phyloP scores from a whole-genome alignment of 2,113 vertebrate genomes.

The Crotalus horridus region DNA sequence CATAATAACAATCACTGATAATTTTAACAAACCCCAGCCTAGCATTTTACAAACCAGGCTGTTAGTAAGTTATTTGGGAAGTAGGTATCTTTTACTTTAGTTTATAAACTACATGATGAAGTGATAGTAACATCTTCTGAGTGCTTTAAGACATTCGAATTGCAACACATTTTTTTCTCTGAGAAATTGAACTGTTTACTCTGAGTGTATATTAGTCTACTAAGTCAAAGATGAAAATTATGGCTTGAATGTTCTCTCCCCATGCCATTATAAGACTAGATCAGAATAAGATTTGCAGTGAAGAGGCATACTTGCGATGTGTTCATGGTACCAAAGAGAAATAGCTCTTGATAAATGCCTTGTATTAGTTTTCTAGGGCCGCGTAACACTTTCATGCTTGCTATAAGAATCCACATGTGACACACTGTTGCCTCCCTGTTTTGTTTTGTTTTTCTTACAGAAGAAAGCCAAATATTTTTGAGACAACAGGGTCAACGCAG shows the following conservation, averaged over 20 bases:
- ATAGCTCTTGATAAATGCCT: not conserved
- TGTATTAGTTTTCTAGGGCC: not conserved
- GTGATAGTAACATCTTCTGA: not conserved
- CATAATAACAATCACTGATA: not conserved
- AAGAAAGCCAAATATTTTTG: not conserved
- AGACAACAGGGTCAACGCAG: not conserved
- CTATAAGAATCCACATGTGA: not conserved
- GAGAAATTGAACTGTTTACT: not conserved
- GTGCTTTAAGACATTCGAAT: not conserved
- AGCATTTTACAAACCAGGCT: not conserved
- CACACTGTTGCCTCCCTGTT: not conserved
- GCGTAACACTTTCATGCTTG: not conserved
- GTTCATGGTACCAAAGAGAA: not conserved
- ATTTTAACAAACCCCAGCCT: not conserved
- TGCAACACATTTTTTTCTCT: not conserved
- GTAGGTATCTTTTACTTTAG: not conserved
- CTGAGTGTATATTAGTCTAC: not conserved
- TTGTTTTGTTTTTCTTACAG: not conserved
- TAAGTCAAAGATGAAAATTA: not conserved
- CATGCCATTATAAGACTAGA: not conserved
- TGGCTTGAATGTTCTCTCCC: not conserved
- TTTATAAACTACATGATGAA: not conserved
- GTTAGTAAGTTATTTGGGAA: not conserved
- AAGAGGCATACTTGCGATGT: not conserved
- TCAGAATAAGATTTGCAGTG: not conserved